Conservation (phyloP, 2,113 vertebrate species). For the Gymnorhina tibicen region DNA sequence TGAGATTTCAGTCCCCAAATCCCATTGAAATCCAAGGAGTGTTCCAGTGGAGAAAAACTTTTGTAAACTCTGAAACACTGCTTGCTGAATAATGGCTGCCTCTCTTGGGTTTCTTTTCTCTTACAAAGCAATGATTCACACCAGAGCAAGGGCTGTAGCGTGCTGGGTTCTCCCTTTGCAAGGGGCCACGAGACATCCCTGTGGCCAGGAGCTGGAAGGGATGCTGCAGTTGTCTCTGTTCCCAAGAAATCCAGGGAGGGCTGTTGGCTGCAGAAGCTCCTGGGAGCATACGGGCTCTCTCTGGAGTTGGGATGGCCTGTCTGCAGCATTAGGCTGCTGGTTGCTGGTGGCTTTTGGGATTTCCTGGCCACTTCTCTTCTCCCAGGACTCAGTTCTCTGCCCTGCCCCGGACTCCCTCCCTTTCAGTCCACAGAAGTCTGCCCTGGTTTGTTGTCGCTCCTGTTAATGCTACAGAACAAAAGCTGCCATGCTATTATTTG, state of each 20-base stretch:
- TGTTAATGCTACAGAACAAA: not conserved
- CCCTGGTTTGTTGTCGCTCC: not conserved
- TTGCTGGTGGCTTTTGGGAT: not conserved
- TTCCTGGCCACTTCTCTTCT: not conserved
- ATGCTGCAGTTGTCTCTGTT: not conserved
- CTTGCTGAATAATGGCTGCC: not conserved
- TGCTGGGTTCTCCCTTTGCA: not conserved
- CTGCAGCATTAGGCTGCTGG: not conserved
- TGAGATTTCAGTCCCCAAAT: not conserved
- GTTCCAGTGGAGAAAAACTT: not conserved
- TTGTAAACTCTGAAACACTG: not conserved
- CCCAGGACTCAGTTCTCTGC: not conserved
- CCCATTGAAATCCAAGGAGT: not conserved
- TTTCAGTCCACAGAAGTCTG: not conserved
- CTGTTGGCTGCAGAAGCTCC: not conserved
- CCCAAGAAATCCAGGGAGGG: not conserved
- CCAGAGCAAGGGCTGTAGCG: not conserved
- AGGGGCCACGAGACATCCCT: fast-evolving
- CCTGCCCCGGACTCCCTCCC: not conserved
- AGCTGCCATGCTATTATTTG: not conserved
- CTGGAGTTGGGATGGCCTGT: not conserved
- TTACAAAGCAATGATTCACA: fast-evolving
- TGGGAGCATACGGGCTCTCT: not conserved
- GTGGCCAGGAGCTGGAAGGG: not conserved
- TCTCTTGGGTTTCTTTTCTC: not conserved